Base-by-base conservation (phyloP, 2,113 vertebrate species). In the Agelaius tricolor region DNA sequence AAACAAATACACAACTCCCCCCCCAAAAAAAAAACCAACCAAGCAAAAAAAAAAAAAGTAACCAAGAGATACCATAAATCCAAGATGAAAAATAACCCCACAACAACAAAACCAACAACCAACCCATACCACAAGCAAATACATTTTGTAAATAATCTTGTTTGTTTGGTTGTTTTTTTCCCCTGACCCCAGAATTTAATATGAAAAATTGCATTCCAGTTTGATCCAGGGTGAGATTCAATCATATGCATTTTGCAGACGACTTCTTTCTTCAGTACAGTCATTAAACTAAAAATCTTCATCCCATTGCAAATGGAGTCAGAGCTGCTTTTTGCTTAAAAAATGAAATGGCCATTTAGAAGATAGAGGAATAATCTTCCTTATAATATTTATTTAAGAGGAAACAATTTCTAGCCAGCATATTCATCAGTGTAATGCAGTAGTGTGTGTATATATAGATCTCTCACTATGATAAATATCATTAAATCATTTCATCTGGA, bases 11-110 rank as follows among this genome's bases (percentile, higher is more conserved):
- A 18, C 3, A 24, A 28, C 5, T 3, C 7, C 33, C 7, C 27
- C 11, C 21, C 4, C 0, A 8, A 33, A 11, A 24, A 23, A 35
- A 31, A 59, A 1, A 1, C 8, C 6, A 55, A 46, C 6, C 15
- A 67, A 55, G 1, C 7, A 18, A 18, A 62, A 51, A 23, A 18
- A 18, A 62, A 51, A 23, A 37, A 39, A 13, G 8, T 35, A 59
- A 46, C 22, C 4, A 28, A 52, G 62, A 79, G 6, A 3, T 31
- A 28, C 8, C 23, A 47, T 5, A 62, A 59, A 27, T 61, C 9
- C 18, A 54, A 63, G 6, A 63, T n/a, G 55, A 58, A 72, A 84
- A 79, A 35, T 17, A 52, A 52, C 3, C 6, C 5, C 26, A 28
- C 63, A 46, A 35, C 41, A 44, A 43, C 18, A 59, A 81, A 79